Conservation (phyloP, 2,113 vertebrate genomes). For the Scartelaos histophorus region DNA sequence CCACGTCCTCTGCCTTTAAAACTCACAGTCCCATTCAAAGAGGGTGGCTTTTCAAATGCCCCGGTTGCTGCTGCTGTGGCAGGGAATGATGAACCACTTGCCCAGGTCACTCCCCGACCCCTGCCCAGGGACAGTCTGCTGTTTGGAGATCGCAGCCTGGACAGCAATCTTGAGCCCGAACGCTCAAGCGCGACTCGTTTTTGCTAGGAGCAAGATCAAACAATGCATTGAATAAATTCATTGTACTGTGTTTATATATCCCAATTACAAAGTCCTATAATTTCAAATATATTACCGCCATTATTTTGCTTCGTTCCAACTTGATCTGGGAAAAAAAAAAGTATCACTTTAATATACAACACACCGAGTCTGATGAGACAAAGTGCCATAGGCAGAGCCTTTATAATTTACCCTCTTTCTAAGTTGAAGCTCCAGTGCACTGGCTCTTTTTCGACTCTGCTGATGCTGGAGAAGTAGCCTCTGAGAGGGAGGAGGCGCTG, state of each 20-base stretch:
- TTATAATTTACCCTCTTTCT: constrained; percentile 73
- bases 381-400: background rate
- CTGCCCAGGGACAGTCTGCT: constrained; percentile 75
- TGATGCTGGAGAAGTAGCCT: constrained; percentile 78
- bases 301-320: constrained; percentile 77
- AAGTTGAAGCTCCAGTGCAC: constrained; percentile 73
- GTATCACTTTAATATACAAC: background rate
- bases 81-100: constrained; percentile 34
- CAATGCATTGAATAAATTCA: background rate
- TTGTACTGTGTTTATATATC: background rate
- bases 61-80: constrained; percentile 11
- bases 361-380: background rate
- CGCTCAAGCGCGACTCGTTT: constrained; percentile 56
- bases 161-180: constrained; percentile 71
- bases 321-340: constrained; percentile 71
- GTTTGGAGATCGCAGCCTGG: constrained; percentile 71
- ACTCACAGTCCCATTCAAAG: constrained; percentile 33
- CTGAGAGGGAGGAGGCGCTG: constrained; percentile 77
- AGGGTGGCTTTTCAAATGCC: constrained; percentile 40
- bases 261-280: background rate
- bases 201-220: constrained; percentile 36
- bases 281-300: constrained; percentile 62
- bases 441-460: constrained; percentile 78
- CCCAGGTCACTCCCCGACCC: constrained; percentile 48
- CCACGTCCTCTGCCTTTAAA: constrained; percentile 65